These are phyloP conservation scores for Leptosomus discolor DNA, from an alignment of 2,113 vertebrate genomes.

Conservation along the genomic window DNA sequence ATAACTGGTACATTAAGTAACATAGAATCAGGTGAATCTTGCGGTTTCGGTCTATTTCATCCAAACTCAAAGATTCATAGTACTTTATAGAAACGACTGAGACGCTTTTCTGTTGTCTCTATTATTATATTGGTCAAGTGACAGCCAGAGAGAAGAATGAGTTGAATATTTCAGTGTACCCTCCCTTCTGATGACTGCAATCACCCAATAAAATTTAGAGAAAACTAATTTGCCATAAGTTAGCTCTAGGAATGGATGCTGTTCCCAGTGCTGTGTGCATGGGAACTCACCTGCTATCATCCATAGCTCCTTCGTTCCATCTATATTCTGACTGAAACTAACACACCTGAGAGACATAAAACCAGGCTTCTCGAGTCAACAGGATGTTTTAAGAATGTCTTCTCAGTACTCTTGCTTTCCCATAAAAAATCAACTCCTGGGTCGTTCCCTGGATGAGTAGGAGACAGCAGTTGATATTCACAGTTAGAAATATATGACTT, in stretches of 20 bases:
- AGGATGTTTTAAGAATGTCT: neutral
- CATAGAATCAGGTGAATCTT: neutral
- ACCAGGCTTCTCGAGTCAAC: neutral
- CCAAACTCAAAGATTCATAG: neutral
- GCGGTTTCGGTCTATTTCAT: neutral
- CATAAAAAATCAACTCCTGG: neutral
- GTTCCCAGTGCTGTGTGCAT: fast-evolving
- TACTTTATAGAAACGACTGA: neutral
- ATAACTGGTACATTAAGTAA: neutral
- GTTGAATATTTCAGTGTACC: neutral
- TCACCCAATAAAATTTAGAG: neutral
- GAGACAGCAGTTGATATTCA: neutral
- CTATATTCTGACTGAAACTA: neutral
- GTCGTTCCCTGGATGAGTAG: neutral
- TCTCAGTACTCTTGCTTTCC: neutral
- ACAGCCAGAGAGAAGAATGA: neutral
- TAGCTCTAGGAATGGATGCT: neutral
- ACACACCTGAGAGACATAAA: neutral
- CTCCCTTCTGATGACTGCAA: neutral
- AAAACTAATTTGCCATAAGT: fast-evolving
- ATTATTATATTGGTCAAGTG: neutral
- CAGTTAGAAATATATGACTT: neutral
- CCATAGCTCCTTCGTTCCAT: neutral
- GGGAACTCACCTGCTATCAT: neutral
- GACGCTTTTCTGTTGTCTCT: neutral